Percentiles rank a stretch among this genome's conserved stretches.
Conservation (phyloP, 1,140 invertebrate genomes). For the Eulimnadia texana region DNA sequence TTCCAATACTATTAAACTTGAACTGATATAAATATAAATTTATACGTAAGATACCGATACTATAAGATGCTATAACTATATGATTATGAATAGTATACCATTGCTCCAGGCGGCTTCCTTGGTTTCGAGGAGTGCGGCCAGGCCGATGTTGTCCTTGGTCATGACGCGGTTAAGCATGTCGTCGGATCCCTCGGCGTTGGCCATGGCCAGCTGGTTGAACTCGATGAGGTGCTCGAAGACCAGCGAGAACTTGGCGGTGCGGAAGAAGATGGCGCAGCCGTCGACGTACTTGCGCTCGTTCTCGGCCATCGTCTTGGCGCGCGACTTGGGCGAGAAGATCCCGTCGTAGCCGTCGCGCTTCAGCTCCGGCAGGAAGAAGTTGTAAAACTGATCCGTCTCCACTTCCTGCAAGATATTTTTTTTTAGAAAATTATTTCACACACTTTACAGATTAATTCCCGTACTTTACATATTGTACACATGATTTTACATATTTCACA, state of each 20-base stretch:
- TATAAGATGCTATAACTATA: too few relatives aligned
- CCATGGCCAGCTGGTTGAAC: conserved; percentile 97
- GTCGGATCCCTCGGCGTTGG: conserved; percentile 92
- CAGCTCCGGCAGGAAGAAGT: conserved; percentile 89
- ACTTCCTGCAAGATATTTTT: conserved; percentile 58
- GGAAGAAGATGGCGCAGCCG: conserved; percentile 97
- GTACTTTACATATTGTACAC: too few relatives aligned
- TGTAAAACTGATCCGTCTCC: conserved; percentile 97
- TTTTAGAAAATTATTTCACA: not conserved
- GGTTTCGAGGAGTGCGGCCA: conserved; percentile 85
- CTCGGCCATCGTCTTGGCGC: conserved; percentile 96
- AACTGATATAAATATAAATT: too few relatives aligned
- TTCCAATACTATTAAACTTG: too few relatives aligned
- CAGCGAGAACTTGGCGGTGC: conserved; percentile 85
- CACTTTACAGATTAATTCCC: too few relatives aligned
- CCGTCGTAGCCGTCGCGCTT: conserved; percentile 88
- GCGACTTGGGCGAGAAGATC: conserved; percentile 96
- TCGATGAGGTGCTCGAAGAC: conserved; percentile 90
- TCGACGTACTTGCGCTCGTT: conserved; percentile 94
- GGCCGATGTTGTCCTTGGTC: conserved; percentile 98
- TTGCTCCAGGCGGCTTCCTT: conserved; percentile 87
- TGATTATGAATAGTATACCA: too few relatives aligned
- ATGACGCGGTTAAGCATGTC: conserved; percentile 98
- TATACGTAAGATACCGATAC: too few relatives aligned
- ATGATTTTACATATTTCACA: too few relatives aligned